Conservation (phyloP, 2,888 invertebrate species). For the Nesidiocoris tenuis region DNA sequence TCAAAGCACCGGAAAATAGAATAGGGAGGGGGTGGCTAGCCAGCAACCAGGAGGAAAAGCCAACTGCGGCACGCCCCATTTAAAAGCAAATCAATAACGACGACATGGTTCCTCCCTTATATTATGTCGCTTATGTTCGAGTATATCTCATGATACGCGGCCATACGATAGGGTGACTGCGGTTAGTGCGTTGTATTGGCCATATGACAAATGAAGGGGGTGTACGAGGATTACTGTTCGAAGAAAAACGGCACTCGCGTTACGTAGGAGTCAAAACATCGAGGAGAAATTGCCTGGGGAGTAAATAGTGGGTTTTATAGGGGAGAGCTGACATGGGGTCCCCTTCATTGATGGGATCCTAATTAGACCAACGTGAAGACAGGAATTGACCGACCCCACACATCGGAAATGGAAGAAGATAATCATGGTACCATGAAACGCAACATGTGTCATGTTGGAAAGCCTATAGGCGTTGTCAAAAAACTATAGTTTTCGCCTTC, state of each 20-base stretch:
- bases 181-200: background rate
- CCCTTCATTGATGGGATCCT: slow-evolving; percentile 4
- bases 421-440: background rate
- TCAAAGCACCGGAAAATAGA: slow-evolving; percentile 9
- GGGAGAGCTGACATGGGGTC: slow-evolving; percentile 3
- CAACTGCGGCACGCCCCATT: slow-evolving; percentile 28
- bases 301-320: slow-evolving; percentile 10
- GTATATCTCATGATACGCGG: too few species aligned
- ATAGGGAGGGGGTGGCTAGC: slow-evolving; percentile 1
- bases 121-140: too few species aligned
- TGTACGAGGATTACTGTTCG: background rate
- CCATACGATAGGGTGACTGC: background rate
- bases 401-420: background rate
- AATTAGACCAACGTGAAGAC: slow-evolving; percentile 7
- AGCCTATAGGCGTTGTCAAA: too few species aligned
- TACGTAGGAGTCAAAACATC: background rate
- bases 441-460: slow-evolving; percentile 1
- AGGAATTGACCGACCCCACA: slow-evolving; percentile 8
- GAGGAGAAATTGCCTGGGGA: background rate
- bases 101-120: slow-evolving; percentile 8
- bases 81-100: slow-evolving; percentile 25
- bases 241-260: background rate
- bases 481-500: too few species aligned
- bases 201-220: background rate
- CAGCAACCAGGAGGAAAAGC: slow-evolving; percentile 4